Conservation (phyloP, 2,797 vertebrate species). For the Channa striata region DNA sequence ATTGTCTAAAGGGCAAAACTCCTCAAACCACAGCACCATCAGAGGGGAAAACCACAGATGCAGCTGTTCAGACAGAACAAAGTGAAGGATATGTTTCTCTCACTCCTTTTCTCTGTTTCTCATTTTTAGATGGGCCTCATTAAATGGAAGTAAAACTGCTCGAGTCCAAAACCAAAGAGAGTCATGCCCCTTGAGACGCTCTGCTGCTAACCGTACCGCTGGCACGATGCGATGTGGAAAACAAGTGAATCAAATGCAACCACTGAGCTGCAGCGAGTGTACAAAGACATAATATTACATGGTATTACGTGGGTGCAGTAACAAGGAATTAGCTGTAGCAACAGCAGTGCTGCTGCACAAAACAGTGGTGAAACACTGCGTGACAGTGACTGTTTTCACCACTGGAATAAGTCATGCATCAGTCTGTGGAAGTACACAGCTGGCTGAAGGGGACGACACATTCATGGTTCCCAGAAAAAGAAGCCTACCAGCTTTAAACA, state of each 20-base stretch:
- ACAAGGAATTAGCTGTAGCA: slow-evolving; percentile 65
- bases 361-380: slow-evolving; percentile 40
- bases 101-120: slow-evolving; percentile 54
- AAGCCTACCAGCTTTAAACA: too few species aligned
- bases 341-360: slow-evolving; percentile 35
- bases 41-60: slow-evolving; percentile 76
- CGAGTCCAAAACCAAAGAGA: slow-evolving; percentile 71
- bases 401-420: slow-evolving; percentile 6
- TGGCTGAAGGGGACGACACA: not conserved
- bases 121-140: slow-evolving; percentile 67
- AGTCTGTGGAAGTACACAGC: not conserved
- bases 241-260: slow-evolving; percentile 74
- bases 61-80: slow-evolving; percentile 79
- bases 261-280: slow-evolving; percentile 46
- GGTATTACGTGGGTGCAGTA: slow-evolving; percentile 50
- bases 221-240: slow-evolving; percentile 65
- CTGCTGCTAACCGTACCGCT: slow-evolving; percentile 65
- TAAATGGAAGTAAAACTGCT: slow-evolving; percentile 72
- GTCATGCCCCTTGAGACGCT: slow-evolving; percentile 67
- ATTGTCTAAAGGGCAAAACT: slow-evolving; percentile 69
- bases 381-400: slow-evolving; percentile 4
- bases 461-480: too few species aligned
- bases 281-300: slow-evolving; percentile 63
- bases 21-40: slow-evolving; percentile 73
- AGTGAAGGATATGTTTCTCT: slow-evolving; percentile 67